Evolutionary conservation across 1,140 invertebrate species (phyloP), one percentile per base, ranked within the genome.

Genomic region (Pissodes strobi): DNA sequence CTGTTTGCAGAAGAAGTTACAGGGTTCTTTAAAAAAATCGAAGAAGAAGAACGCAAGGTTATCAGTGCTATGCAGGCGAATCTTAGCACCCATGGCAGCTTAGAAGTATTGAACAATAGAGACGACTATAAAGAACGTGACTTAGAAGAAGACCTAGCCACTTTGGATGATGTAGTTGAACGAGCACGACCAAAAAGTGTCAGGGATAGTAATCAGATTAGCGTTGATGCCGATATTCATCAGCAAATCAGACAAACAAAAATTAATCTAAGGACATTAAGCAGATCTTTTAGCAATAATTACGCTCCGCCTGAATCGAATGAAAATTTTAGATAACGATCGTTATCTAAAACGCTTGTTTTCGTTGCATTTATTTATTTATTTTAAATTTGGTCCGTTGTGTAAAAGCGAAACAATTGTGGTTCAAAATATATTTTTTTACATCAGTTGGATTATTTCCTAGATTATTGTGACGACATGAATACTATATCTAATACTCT

Each of bases 1-100:
- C 79, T 80, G 15, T 80, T 84, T 37, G 70, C 80, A 58, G 71
- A 63, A 37, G 67, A 56, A 17, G 60, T n/a, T 60, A 63, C 64
- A 15, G 56, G 48, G 9, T 49, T 37, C 15, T 22, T 45, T 5
- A 21, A 57, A 18, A 39, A 63, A 39, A 58, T 67, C 9, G 41
- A 39, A 10, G 23, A 23, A n/a, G 8, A 43, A 38, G 66, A 67
- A 48, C 30, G 27, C 13, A 34, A 61, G 21, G 46, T 53, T 17
- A 37, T 61, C 15, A 10, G 4, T 15, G 21, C 5, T 8, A 60
- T 60, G 46, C 17, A 49, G 2, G 37, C n/a, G 8, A 37, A 51
- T 12, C 13, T 49, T 12, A 15, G 17, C 22, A 25, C 19, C 2
- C 38, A 22, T 23, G 58, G 46, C n/a, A 38, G 22, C n/a, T 15